Conservation (phyloP, 1,140 invertebrate species). For the Macrobrachium nipponense region DNA sequence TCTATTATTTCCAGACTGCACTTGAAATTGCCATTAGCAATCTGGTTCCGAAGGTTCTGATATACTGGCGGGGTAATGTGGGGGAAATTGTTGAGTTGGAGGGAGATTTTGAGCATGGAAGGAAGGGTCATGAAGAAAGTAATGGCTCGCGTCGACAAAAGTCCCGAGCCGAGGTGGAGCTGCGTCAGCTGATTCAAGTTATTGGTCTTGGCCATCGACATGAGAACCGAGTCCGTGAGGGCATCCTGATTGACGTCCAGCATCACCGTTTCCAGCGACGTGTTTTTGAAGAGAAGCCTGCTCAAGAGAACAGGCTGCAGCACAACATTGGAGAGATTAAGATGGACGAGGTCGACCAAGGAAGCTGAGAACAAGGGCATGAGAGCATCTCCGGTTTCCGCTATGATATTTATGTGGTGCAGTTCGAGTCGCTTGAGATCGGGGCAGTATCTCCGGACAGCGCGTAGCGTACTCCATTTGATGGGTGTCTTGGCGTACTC, state of each 20-base stretch:
- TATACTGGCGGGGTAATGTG: not conserved
- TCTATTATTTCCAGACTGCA: constrained; percentile 11
- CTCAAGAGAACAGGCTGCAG: not conserved
- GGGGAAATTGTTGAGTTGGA: constrained; percentile 20
- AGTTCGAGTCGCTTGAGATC: constrained; percentile 24
- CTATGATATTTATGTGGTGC: constrained; percentile 21
- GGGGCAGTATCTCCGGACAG: not conserved
- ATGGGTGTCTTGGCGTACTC: constrained; percentile 30
- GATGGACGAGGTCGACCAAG: constrained; percentile 8
- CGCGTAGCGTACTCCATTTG: not conserved
- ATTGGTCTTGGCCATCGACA: constrained; percentile 8
- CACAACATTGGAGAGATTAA: constrained; percentile 29
- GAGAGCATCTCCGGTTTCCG: not conserved
- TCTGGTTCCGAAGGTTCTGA: not conserved
- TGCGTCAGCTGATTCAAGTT: constrained; percentile 1
- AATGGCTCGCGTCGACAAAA: not conserved
- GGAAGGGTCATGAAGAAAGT: constrained; percentile 13
- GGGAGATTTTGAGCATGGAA: constrained; percentile 8
- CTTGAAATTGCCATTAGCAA: constrained; percentile 21
- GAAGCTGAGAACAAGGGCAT: not conserved
- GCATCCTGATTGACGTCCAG: constrained; percentile 33
- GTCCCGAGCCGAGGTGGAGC: not conserved
- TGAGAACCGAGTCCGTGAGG: not conserved
- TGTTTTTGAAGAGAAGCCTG: constrained; percentile 16
- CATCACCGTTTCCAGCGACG: not conserved